These are phyloP conservation scores for Delichon dasypus DNA, from an alignment of 2,797 vertebrate species.

Conservation along the genomic window DNA sequence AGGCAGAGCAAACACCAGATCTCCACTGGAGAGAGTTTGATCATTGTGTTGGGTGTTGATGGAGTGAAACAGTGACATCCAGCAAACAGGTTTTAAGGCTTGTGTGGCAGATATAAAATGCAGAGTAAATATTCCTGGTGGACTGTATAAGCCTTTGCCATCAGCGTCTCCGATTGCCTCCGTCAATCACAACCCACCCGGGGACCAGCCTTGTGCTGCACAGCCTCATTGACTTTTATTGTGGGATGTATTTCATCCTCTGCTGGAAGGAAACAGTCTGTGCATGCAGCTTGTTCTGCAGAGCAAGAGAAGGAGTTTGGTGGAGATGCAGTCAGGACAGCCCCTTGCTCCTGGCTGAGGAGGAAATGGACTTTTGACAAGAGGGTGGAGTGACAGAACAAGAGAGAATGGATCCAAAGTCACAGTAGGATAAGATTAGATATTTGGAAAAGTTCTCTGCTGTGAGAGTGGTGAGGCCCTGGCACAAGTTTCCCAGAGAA, in stretches of 20 bases:
- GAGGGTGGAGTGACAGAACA: too few species aligned
- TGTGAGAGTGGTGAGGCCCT: neutral
- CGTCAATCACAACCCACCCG: slow-evolving; percentile 38
- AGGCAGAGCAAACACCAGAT: neutral
- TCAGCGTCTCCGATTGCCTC: slow-evolving; percentile 37
- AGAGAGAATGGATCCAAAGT: neutral
- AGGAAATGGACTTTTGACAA: neutral
- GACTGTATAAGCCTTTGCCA: slow-evolving; percentile 27
- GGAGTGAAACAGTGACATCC: slow-evolving; percentile 37
- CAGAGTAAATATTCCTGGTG: slow-evolving; percentile 57
- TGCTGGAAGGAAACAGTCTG: slow-evolving; percentile 1
- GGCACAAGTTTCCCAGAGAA: neutral
- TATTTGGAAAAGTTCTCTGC: neutral
- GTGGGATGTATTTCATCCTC: slow-evolving; percentile 47
- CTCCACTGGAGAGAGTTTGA: neutral
- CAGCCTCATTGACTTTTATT: slow-evolving; percentile 60
- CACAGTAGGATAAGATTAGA: neutral
- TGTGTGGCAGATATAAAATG: slow-evolving; percentile 54
- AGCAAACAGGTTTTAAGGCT: slow-evolving; percentile 55
- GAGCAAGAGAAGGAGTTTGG: neutral
- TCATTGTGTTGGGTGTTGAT: slow-evolving; percentile 4
- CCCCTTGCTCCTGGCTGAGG: neutral
- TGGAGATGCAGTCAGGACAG: neutral
- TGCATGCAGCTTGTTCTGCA: neutral
- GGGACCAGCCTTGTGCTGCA: neutral